These are phyloP conservation scores for Leptogaster cylindrica DNA, from an alignment of 2,888 invertebrate species.

Conservation along the genomic window DNA sequence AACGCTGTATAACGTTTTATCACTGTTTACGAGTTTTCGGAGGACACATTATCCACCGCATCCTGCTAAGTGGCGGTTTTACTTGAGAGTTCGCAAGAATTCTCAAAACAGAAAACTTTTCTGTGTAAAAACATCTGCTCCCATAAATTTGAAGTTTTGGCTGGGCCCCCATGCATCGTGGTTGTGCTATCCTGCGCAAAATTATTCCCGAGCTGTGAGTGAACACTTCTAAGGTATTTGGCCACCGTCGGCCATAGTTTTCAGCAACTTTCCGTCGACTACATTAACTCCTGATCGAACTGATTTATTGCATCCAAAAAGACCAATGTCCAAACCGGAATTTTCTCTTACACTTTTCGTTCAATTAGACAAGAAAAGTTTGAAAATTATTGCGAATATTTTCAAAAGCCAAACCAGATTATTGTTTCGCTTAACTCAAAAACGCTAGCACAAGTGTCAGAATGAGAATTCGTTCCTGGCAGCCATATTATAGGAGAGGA, in stretches of 20 bases:
- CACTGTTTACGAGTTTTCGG: constrained; percentile 9
- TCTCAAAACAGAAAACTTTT: constrained; percentile 20
- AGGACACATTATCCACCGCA: neutral
- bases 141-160: constrained; percentile 28
- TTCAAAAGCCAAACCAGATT: neutral
- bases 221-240: constrained; percentile 3
- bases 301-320: neutral
- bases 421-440: neutral
- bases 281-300: constrained; percentile 28
- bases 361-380: constrained; percentile 3
- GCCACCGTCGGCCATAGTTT: neutral
- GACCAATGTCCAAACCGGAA: no score
- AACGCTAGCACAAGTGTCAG: neutral
- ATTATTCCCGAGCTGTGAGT: constrained; percentile 7
- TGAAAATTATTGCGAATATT: neutral
- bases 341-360: no score
- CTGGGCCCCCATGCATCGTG: neutral
- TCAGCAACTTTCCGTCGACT: neutral
- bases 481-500: no score
- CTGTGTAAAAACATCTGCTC: constrained; percentile 26
- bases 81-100: constrained; percentile 15
- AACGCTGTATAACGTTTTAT: neutral
- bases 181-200: constrained; percentile 2
- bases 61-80: constrained; percentile 11
- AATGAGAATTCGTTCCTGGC: neutral